Conservation (phyloP, 2,113 vertebrate species). For the Natator depressus region DNA sequence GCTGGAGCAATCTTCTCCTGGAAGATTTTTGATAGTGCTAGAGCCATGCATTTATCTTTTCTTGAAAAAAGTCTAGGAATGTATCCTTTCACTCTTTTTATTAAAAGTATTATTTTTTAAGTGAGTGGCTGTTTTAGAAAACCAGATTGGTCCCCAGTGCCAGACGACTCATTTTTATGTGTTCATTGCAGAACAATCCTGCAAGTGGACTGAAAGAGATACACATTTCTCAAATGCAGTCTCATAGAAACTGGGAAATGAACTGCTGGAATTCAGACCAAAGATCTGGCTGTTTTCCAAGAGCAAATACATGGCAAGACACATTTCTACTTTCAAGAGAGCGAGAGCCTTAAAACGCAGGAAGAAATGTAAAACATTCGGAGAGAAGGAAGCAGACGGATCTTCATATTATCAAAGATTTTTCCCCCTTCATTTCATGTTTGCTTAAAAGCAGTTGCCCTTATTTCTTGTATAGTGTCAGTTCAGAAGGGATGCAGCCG, state of each 20-base stretch:
- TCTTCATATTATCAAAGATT: slow-evolving; percentile 30
- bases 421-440: slow-evolving; percentile 7
- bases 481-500: slow-evolving; percentile 58
- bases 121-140: neutral
- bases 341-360: neutral
- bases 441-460: slow-evolving; percentile 63
- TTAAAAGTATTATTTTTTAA: neutral
- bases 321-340: slow-evolving; percentile 37
- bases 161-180: neutral
- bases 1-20: accelerated
- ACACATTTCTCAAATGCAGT: slow-evolving; percentile 56
- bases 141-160: neutral
- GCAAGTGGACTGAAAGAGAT: slow-evolving; percentile 4
- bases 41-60: neutral
- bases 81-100: neutral
- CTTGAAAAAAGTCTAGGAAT: neutral
- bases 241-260: slow-evolving; percentile 79
- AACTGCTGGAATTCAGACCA: slow-evolving; percentile 77
- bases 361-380: slow-evolving; percentile 17
- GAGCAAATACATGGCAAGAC: slow-evolving; percentile 44
- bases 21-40: neutral
- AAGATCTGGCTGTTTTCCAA: slow-evolving; percentile 74
- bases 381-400: neutral
- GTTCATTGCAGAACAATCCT: slow-evolving; percentile 1
- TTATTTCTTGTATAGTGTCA: slow-evolving; percentile 66